Evolutionary conservation across 2,797 vertebrate genomes (phyloP), one percentile per base, ranked within the genome.

Genomic region (Enteromius unitaeniatus): DNA sequence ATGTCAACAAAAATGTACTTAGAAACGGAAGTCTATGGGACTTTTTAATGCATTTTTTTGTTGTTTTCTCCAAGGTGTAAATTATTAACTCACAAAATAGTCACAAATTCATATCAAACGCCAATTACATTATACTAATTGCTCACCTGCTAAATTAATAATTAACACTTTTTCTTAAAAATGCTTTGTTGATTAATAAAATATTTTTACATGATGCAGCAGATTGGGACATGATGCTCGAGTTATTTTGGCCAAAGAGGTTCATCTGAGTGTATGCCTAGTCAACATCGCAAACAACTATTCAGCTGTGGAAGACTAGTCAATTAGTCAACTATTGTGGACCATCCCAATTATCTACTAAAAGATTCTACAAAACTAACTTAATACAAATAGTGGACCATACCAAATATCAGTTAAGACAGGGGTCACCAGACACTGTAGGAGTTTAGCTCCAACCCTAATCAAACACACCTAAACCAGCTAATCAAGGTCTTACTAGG

Each of bases 51-150:
- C 13, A 28, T 28, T 28, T 70, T 34, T 3, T 3, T 13, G 42
- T 26, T 51, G 31, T 68, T 68, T 68, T 68, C n/a, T 40, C 11
- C 47, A 19, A 68, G 67, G 62, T 21, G 51, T n/a, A 78, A 78
- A 64, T 77, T 1, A 77, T 77, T 62, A 76, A 58, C 34, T n/a
- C n/a, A n/a, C n/a, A n/a, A n/a, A n/a, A n/a, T n/a, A n/a, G n/a
- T 60, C 31, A 40, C 53, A 40, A 79, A 28, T 40, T 79, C 3
- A 23, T 23, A 51, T 19, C 47, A 79, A 23, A 23, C 37, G 19
- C 28, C 53, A 76, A 42, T 40, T n/a, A 17, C 31, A 76, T 17
- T 34, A 23, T 23, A 42, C 34, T 17, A 23, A 75, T 55, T 19
- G 4, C 60, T 21, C 11, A 55, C 11, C 21, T n/a, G 26, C 37